Base-by-base conservation (phyloP, 2,888 invertebrate genomes). In the Alloplasta piceator region DNA sequence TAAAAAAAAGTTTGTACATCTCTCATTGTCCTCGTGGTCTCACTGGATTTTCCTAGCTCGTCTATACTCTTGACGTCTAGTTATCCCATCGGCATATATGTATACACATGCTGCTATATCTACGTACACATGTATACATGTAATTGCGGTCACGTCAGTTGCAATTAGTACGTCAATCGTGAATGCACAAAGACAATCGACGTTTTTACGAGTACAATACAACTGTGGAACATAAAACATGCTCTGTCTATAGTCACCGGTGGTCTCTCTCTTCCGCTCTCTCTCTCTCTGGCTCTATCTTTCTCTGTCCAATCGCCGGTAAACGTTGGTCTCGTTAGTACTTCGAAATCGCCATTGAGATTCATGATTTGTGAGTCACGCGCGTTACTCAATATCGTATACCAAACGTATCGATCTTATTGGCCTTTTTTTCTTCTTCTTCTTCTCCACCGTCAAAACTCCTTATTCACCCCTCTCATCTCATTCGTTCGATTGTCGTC, bases 281-380 rank as follows among this genome's bases (percentile, higher is more conserved):
- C 70, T 46, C 55, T 14, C 60, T 48, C 38, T 56, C 55, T 64
- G 14, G 63, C 38, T 10, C 14, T n/a, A n/a, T n/a, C n/a, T n/a
- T n/a, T n/a, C n/a, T n/a, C n/a, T n/a, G n/a, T n/a, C n/a, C n/a
- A n/a, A 41, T 14, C 46, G 55, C 16, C 52, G 72, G 58, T 80
- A 78, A 72, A 71, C 75, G 78, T 75, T 64, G 71, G 66, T 71
- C 81, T 82, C 71, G 81, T 82, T 82, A 78, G 81, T 75, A 10
- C 52, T 60, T 48, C 14, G 6, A 84, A 85, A 84, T 85, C 82
- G 83, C 39, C 74, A 73, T 64, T 52, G 80, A 86, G 78, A 75
- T 75, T 82, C 81, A 72, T 82, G 78, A 82, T 87, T 88, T 85
- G 87, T 88, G 81, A 75, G 81, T 82, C 81, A 82, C 71, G 78